These are phyloP conservation scores for Ariolimax columbianus DNA, from an alignment of 2,888 invertebrate species.

Conservation along the genomic window DNA sequence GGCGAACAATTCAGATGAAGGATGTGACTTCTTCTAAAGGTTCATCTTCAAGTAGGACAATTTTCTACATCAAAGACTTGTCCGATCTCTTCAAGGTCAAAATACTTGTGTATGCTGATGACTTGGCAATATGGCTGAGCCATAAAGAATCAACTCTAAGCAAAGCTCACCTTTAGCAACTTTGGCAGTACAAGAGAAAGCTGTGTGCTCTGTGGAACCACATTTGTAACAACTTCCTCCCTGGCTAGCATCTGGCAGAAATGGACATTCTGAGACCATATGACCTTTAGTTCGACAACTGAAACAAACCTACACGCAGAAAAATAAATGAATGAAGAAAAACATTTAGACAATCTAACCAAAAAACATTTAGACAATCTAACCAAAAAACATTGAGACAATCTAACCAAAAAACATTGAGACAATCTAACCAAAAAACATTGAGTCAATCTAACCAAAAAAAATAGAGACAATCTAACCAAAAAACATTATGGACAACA, in stretches of 20 bases:
- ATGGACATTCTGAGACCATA: slow-evolving; percentile 49
- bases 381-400: not conserved
- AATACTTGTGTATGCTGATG: too few relatives aligned
- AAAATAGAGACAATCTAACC: not conserved
- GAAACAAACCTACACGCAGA: slow-evolving; percentile 51
- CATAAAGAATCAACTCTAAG: not conserved
- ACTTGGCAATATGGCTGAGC: too few relatives aligned
- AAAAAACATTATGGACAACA: too few relatives aligned
- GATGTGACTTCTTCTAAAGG: too few relatives aligned
- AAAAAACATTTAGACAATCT: not conserved
- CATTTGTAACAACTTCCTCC: slow-evolving; percentile 48
- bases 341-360: not conserved
- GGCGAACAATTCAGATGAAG: too few relatives aligned
- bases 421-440: not conserved
- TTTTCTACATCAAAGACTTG: too few relatives aligned
- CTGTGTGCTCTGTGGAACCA: slow-evolving; percentile 53
- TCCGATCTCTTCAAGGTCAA: too few relatives aligned
- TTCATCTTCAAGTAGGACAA: too few relatives aligned
- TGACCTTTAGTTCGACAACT: slow-evolving; percentile 49
- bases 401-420: not conserved
- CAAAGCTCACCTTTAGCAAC: slow-evolving; percentile 47
- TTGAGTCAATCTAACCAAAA: not conserved
- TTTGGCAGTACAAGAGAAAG: slow-evolving; percentile 47
- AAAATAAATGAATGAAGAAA: not conserved
- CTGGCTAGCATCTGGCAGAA: slow-evolving; percentile 45